Conservation (phyloP, 2,113 vertebrate genomes). For the Formicarius rufipectus region DNA sequence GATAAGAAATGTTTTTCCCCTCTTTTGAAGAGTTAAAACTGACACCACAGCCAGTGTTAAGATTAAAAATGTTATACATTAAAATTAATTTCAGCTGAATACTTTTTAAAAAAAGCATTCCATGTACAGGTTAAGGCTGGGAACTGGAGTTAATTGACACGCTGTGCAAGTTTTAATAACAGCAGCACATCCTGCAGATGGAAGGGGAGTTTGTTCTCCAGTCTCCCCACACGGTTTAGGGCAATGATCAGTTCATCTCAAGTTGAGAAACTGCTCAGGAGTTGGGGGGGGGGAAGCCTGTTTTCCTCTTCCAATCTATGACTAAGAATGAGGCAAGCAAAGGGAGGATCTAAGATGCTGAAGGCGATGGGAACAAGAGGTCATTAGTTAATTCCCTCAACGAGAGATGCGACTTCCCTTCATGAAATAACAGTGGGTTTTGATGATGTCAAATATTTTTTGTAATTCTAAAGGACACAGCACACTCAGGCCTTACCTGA, state of each 20-base stretch:
- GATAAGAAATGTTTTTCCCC: conserved; percentile 35
- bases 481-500: background rate
- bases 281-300: background rate
- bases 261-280: conserved; percentile 30
- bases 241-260: conserved; percentile 16
- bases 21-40: conserved; percentile 8
- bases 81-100: background rate
- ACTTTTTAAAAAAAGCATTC: fast-evolving
- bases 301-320: conserved; percentile 57
- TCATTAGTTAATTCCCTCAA: conserved; percentile 61
- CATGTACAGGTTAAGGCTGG: background rate
- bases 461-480: background rate
- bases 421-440: conserved; percentile 23
- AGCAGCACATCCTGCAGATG: background rate
- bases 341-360: conserved; percentile 61
- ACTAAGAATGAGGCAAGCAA: conserved; percentile 59
- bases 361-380: conserved; percentile 52
- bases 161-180: background rate
- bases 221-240: background rate
- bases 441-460: background rate
- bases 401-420: conserved; percentile 11
- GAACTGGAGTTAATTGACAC: background rate
- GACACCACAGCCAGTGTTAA: background rate
- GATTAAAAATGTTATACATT: background rate
- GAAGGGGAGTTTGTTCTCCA: background rate